Evolutionary conservation across 1,140 invertebrate genomes (phyloP).

Genomic region (Drosophila sturtevanti): DNA sequence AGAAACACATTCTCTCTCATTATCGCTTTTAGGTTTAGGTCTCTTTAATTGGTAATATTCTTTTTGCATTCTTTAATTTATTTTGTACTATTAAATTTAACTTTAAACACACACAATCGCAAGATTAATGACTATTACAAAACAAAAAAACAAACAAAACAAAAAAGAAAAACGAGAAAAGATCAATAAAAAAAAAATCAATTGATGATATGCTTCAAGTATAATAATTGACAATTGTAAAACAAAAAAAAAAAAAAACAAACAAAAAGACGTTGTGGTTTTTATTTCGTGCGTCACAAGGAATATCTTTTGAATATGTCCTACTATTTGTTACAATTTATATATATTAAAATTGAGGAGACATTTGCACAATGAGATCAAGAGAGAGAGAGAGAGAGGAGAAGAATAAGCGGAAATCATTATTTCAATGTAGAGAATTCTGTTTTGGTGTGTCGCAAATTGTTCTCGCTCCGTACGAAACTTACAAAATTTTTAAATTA

Average conservation of each 20-base stretch:
- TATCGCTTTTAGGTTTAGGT: conserved; percentile 3
- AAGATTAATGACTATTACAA: conserved; percentile 63
- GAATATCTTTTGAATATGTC: conserved; percentile 3
- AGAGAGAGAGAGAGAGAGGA: conserved; percentile 32
- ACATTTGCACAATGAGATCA: neutral
- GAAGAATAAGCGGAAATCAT: conserved; percentile 72
- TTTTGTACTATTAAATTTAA: conserved; percentile 63
- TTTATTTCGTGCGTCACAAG: conserved; percentile 70
- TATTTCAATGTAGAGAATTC: conserved; percentile 78
- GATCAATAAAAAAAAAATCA: conserved; percentile 58
- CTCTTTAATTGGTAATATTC: conserved; percentile 37
- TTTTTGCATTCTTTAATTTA: conserved; percentile 76
- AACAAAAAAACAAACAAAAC: conserved; percentile 46
- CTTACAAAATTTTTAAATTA: no score
- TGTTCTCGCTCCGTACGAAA: conserved; percentile 63
- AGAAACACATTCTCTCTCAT: neutral
- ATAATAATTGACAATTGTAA: conserved; percentile 40
- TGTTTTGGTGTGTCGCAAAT: conserved; percentile 80
- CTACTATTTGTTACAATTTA: neutral
- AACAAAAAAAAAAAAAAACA: conserved; percentile 50
- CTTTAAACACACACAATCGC: conserved; percentile 52
- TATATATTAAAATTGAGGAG: neutral
- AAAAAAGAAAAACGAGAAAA: conserved; percentile 44
- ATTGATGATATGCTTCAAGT: conserved; percentile 61
- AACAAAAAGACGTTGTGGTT: conserved; percentile 71